phyloP scores from a whole-genome alignment of 2,888 invertebrate species.

The Drosophila lutescens region DNA sequence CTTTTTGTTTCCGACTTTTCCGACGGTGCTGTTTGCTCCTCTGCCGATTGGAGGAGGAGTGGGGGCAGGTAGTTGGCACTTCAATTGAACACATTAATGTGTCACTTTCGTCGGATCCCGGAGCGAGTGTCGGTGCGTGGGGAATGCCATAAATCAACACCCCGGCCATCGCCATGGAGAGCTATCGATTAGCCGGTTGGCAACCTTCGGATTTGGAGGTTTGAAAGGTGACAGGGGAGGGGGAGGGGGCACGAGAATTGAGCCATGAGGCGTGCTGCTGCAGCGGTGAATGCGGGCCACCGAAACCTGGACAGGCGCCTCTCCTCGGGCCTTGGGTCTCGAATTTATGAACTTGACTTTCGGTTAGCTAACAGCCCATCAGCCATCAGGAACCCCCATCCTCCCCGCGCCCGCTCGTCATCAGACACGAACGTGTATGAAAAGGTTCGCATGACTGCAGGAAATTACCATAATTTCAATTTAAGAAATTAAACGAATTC shows the following conservation, averaged over 20 bases:
- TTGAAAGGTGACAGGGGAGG: not conserved
- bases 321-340: constrained; percentile 42
- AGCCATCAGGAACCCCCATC: not conserved
- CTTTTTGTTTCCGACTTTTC: constrained; percentile 32
- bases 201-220: constrained; percentile 22
- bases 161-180: constrained; percentile 54
- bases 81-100: constrained; percentile 57
- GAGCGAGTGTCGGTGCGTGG: constrained; percentile 48
- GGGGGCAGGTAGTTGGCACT: constrained; percentile 36
- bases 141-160: constrained; percentile 69
- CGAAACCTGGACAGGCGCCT: constrained; percentile 24
- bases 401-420: not conserved
- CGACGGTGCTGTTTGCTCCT: not conserved
- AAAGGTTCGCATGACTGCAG: constrained; percentile 77
- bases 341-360: constrained; percentile 78
- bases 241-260: constrained; percentile 4
- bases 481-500: constrained; percentile 80
- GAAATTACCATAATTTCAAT: constrained; percentile 82
- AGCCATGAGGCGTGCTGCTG: constrained; percentile 22
- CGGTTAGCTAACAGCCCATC: constrained; percentile 53
- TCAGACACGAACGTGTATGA: constrained; percentile 66
- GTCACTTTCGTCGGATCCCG: constrained; percentile 54
- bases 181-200: constrained; percentile 44
- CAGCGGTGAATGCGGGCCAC: constrained; percentile 45
- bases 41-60: constrained; percentile 2